Evolutionary conservation across 2,888 invertebrate species (phyloP), one percentile per base, ranked within the genome.

Genomic region (Acanthosepion esculentum): DNA sequence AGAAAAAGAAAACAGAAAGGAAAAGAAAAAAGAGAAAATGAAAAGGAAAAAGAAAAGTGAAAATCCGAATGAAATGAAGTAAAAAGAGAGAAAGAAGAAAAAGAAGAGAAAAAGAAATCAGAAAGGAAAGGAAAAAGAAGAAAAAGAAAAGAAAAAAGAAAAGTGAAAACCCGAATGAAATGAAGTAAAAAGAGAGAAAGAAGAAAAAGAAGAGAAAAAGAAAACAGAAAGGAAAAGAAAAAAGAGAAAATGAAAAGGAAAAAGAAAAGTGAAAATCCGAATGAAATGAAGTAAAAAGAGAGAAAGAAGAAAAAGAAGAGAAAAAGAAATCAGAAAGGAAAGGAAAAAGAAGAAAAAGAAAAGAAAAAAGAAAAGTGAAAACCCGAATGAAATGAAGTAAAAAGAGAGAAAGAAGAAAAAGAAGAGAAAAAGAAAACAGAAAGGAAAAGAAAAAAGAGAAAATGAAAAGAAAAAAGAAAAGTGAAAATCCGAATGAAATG

Each of bases 201-300:
- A 8, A 0, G 29, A 0, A 4, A n/a, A 29, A 78, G 12, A n/a
- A n/a, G n/a, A n/a, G 18, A 8, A 6, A n/a, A n/a, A 12, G n/a
- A 78, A 78, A 26, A 10, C n/a, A n/a, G n/a, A n/a, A 78, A 78
- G n/a, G 8, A 5, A 29, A n/a, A 78, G n/a, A 0, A 10, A n/a
- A n/a, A n/a, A 12, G 1, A 0, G 29, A 0, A n/a, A n/a, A n/a
- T n/a, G n/a, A 4, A n/a, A 29, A 78, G 12, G 18, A 8, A 6
- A n/a, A n/a, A 12, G n/a, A 78, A 78, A 26, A 10, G n/a, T 29
- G 29, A n/a, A n/a, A n/a, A n/a, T n/a, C n/a, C n/a, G n/a, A n/a
- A n/a, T n/a, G n/a, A n/a, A n/a, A 64, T 26, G 0, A 10, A 64
- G 0, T 6, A 0, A 64, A 64, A 6, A 64, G 12, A 23, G 64